Evolutionary conservation across 2,113 vertebrate genomes (phyloP).

Genomic region (Hippolais icterina): DNA sequence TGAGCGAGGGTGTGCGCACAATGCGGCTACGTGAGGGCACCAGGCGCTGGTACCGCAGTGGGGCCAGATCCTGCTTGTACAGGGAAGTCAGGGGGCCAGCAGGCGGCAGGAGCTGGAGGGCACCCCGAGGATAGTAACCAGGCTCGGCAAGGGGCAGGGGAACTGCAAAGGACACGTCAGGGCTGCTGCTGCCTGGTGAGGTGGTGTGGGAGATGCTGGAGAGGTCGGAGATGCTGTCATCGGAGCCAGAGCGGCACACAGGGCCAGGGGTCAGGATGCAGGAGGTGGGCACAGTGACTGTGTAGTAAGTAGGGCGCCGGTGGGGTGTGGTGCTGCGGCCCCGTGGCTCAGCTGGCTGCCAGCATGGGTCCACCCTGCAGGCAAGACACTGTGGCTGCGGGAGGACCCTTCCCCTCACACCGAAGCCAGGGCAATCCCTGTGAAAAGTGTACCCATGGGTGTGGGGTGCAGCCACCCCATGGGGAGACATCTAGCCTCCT

Average conservation of each 20-base stretch:
- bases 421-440: background rate
- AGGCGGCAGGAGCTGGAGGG: background rate
- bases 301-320: slow-evolving; percentile 10
- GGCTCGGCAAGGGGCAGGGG: rapidly evolving
- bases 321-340: background rate
- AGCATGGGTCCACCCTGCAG: background rate
- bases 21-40: slow-evolving; percentile 50
- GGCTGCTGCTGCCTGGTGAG: slow-evolving; percentile 14
- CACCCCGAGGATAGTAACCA: background rate
- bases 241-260: background rate
- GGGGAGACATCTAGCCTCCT: background rate
- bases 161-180: background rate
- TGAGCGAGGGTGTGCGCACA: slow-evolving; percentile 49
- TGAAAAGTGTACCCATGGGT: background rate
- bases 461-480: rapidly evolving
- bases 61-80: slow-evolving; percentile 49
- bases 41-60: slow-evolving; percentile 34
- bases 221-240: slow-evolving; percentile 40
- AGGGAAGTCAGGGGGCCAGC: background rate
- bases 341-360: background rate
- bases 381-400: background rate
- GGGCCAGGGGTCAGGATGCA: background rate
- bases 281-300: slow-evolving; percentile 3
- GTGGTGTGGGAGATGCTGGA: slow-evolving; percentile 22
- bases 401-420: background rate